These are phyloP conservation scores for Antigone vipio DNA, from an alignment of 2,113 vertebrate species.

Conservation along the genomic window DNA sequence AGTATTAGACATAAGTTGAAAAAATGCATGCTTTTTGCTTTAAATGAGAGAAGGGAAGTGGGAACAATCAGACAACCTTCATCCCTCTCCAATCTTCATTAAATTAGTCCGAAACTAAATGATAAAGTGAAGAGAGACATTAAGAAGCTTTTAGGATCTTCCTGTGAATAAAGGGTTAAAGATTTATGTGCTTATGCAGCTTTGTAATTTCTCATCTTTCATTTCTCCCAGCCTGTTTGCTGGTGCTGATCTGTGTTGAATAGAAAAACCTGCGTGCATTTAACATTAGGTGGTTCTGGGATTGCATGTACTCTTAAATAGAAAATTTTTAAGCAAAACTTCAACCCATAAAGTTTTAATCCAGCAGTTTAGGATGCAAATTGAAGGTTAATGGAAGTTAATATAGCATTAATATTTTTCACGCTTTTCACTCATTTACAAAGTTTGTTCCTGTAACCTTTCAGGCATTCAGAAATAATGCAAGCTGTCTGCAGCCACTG, in stretches of 20 bases:
- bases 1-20: neutral
- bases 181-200: neutral
- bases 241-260: neutral
- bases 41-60: neutral
- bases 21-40: neutral
- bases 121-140: neutral
- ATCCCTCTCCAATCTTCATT: neutral
- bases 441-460: neutral
- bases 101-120: neutral
- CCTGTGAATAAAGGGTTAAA: neutral
- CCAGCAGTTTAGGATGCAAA: neutral
- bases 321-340: neutral
- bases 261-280: neutral
- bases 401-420: neutral
- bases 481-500: neutral
- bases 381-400: slow-evolving; percentile 1
- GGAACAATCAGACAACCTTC: neutral
- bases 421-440: neutral
- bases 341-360: neutral
- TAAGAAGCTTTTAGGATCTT: neutral
- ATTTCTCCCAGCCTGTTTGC: neutral
- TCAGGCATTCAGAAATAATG: neutral
- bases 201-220: neutral
- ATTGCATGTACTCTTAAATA: neutral
- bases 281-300: neutral